Conservation (phyloP, 2,888 invertebrate species). For the Eudemis profundana region DNA sequence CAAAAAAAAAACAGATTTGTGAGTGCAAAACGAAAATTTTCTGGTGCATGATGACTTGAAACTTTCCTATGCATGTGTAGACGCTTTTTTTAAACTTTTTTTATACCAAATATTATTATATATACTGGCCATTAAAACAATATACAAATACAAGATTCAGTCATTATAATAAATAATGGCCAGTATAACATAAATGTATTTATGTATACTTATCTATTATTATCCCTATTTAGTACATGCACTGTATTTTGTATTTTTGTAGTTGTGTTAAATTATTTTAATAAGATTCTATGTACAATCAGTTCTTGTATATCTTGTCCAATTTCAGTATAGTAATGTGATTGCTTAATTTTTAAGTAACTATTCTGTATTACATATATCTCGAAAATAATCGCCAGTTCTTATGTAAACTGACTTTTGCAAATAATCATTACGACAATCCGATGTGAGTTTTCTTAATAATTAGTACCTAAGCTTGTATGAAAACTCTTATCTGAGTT, state of each 20-base stretch:
- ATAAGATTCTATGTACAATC: background rate
- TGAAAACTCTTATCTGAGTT: too few species aligned
- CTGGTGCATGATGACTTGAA: slow-evolving; percentile 44
- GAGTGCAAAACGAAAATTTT: slow-evolving; percentile 22
- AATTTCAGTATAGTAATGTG: too few species aligned
- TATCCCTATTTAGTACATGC: slow-evolving; percentile 23
- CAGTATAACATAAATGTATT: slow-evolving; percentile 18
- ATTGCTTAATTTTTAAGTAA: background rate
- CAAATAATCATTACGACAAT: too few species aligned
- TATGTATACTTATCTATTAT: slow-evolving; percentile 29
- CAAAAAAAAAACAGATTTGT: slow-evolving; percentile 5
- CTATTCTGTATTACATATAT: background rate
- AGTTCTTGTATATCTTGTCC: slow-evolving; percentile 7
- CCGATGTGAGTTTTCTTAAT: too few species aligned
- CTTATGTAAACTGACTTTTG: background rate
- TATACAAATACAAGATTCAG: background rate
- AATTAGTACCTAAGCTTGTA: too few species aligned
- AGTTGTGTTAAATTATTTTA: slow-evolving; percentile 19
- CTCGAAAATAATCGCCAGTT: background rate
- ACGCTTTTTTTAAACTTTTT: slow-evolving; percentile 39
- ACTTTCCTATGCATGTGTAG: slow-evolving; percentile 47
- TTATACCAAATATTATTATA: slow-evolving; percentile 26
- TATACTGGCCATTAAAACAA: slow-evolving; percentile 30
- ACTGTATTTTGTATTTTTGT: slow-evolving; percentile 34
- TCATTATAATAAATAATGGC: slow-evolving; percentile 10